phyloP scores from a whole-genome alignment of 2,113 vertebrate species.

The Zosterops lateralis region DNA sequence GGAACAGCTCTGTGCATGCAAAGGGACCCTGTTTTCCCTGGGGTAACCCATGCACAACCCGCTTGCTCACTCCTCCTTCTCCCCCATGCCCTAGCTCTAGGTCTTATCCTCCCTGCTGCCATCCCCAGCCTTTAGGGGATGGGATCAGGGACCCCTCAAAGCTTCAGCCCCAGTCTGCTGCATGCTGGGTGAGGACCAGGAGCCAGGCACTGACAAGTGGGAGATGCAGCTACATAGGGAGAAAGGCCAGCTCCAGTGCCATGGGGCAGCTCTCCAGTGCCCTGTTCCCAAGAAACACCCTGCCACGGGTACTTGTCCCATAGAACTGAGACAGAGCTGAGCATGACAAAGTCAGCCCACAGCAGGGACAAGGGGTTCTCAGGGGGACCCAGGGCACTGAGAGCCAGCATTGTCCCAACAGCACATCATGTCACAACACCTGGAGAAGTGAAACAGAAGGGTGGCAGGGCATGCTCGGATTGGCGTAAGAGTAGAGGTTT shows the following conservation, averaged over 20 bases:
- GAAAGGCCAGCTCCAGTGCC: not conserved
- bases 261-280: not conserved
- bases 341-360: not conserved
- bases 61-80: not conserved
- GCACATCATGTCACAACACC: not conserved
- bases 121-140: not conserved
- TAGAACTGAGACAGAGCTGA: not conserved
- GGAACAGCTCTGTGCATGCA: not conserved
- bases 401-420: not conserved
- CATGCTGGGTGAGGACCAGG: not conserved
- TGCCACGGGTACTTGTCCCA: not conserved
- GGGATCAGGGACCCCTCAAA: not conserved
- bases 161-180: not conserved
- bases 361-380: not conserved
- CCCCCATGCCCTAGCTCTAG: too few relatives aligned
- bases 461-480: accelerated
- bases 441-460: not conserved
- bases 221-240: not conserved
- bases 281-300: not conserved
- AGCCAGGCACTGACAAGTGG: not conserved
- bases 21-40: not conserved
- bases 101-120: not conserved
- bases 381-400: accelerated
- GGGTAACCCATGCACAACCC: accelerated
- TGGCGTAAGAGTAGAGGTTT: not conserved